Evolutionary conservation across 2,797 vertebrate genomes (phyloP), one percentile per base, ranked within the genome.

Genomic region (Anguilla anguilla): DNA sequence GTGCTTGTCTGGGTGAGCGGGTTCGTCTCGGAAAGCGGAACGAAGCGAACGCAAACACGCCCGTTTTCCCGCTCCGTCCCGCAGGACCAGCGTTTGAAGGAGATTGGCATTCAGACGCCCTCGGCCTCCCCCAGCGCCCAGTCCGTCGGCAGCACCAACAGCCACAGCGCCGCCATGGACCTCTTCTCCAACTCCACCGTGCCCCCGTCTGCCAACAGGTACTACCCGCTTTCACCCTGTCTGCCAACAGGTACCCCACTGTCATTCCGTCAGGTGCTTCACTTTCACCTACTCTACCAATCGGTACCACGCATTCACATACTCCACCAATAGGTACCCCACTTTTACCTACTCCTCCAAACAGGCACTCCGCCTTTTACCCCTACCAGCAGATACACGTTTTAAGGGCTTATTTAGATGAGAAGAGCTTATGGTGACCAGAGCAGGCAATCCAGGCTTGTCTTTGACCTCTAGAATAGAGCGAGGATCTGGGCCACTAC

Each of bases 11-110:
- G 49, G n/a, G 81, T 64, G 22, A 31, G 9, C 22, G 77, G 57
- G 49, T 55, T 86, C 4, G 61, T 64, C 61, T 25, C 22, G 22
- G 9, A n/a, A 19, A 2, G 67, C 3, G 10, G 86, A 25, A 10
- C 1, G 1, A 17, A 59, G 43, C 85, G 49, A 69, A 35, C 83
- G 28, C 88, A 61, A 89, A 7, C 87, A 15, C 88, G 51, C 88
- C 25, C 89, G 39, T 57, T 88, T 61, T 81, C 59, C 64, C 13
- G 17, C 46, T 93, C 94, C 83, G 31, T 61, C 57, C 77, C 53
- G 39, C 93, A 98, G 97, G 97, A 98, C 90, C 97, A 97, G 91
- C 96, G 97, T 83, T 94, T 98, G 91, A 97, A 97, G 95, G 97
- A 98, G 93, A 97, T 98, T 53, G 74, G 89, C 91, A 91, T 95